phyloP scores from a whole-genome alignment of 2,797 vertebrate species.

The Eulemur albifrons region DNA sequence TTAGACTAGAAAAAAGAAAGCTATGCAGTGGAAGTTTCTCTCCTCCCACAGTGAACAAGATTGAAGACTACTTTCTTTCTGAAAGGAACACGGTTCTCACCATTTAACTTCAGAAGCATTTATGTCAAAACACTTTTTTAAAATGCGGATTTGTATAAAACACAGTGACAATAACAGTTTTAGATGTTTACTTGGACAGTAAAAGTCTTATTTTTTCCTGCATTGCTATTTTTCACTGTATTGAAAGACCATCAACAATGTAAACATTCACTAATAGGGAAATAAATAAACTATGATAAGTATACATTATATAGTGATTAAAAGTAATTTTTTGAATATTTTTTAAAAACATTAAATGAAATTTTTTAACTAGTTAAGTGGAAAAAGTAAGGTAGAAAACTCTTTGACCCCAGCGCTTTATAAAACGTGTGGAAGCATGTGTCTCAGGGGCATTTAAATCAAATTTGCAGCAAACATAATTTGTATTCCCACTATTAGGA shows the following conservation, averaged over 20 bases:
- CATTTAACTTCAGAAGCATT: background rate
- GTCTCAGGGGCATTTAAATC: background rate
- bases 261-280: background rate
- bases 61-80: background rate
- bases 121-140: background rate
- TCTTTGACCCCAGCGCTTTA: background rate
- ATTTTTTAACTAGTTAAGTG: background rate
- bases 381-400: background rate
- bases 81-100: background rate
- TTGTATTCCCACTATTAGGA: too few relatives aligned
- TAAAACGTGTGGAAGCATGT: background rate
- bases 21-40: background rate
- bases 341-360: background rate
- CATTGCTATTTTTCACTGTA: background rate
- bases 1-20: background rate
- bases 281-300: background rate
- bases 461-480: too few relatives aligned
- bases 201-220: background rate
- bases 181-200: background rate
- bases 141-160: conserved; percentile 7
- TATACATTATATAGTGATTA: background rate
- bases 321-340: background rate
- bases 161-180: background rate
- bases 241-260: background rate
- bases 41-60: background rate